A percentile compares a stretch with the other conserved stretches of the same genome.
These are phyloP conservation scores for Euclidia mi DNA, from an alignment of 2,888 invertebrate genomes.

Conservation along the genomic window DNA sequence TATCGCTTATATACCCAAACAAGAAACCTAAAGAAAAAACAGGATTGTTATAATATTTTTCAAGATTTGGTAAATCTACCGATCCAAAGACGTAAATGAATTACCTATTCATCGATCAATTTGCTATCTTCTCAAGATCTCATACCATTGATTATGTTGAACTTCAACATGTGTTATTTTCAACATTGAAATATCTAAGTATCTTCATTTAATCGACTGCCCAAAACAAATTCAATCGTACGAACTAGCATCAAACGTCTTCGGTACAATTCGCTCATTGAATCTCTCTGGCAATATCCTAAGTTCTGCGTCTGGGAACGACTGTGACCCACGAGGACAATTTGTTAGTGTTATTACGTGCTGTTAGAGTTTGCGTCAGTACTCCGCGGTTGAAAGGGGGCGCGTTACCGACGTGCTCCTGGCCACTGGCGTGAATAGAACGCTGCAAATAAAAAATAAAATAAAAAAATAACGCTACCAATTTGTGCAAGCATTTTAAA, in stretches of 20 bases:
- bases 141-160: too few species aligned
- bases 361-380: conserved; percentile 83
- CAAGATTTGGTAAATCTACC: too few species aligned
- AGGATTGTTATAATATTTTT: too few species aligned
- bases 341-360: conserved; percentile 84
- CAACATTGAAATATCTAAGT: too few species aligned
- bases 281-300: conserved; percentile 72
- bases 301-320: conserved; percentile 74
- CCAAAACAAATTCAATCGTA: too few species aligned
- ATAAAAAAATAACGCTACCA: conserved; percentile 34
- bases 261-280: conserved; percentile 53
- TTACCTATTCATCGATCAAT: too few species aligned
- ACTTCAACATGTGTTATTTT: too few species aligned
- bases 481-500: conserved; percentile 20
- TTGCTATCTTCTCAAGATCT: too few species aligned
- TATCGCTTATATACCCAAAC: too few species aligned
- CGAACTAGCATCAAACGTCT: conserved; percentile 13
- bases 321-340: conserved; percentile 82
- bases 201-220: too few species aligned
- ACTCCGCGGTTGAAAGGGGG: conserved; percentile 75
- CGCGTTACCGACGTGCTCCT: conserved; percentile 68
- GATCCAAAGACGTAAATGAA: too few species aligned
- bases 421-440: conserved; percentile 45
- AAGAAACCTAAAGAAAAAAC: too few species aligned
- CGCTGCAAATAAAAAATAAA: conserved; percentile 48